Conservation (phyloP, 2,888 invertebrate species). For the Embidobia sp. region DNA sequence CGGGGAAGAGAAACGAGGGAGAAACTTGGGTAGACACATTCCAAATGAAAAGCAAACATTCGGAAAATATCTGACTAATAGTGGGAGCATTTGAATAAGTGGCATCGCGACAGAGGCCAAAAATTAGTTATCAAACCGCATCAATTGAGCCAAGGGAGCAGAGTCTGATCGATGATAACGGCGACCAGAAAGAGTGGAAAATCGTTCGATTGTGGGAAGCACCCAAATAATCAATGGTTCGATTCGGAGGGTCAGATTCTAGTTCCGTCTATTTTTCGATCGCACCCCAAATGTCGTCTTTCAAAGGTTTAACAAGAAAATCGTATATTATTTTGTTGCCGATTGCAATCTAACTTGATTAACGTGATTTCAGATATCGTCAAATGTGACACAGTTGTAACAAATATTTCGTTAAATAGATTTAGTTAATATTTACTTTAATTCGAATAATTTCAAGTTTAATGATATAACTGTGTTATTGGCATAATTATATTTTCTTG, state of each 20-base stretch:
- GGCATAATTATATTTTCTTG: too few relatives aligned
- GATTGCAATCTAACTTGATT: constrained; percentile 22
- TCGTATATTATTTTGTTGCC: constrained; percentile 11
- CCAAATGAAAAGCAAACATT: constrained; percentile 38
- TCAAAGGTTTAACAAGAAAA: neutral
- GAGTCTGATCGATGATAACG: constrained; percentile 27
- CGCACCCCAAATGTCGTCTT: neutral
- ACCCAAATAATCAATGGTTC: neutral
- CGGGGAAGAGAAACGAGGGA: too few relatives aligned
- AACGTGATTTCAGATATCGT: constrained; percentile 19
- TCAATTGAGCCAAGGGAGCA: neutral
- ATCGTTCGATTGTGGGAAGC: neutral
- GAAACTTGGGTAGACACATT: constrained; percentile 11
- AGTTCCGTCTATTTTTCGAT: neutral
- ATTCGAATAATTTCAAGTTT: too few relatives aligned
- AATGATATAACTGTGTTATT: too few relatives aligned
- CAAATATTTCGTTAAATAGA: too few relatives aligned
- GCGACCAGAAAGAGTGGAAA: constrained; percentile 14
- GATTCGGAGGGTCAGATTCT: constrained; percentile 6
- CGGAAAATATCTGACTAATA: constrained; percentile 20
- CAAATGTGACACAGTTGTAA: too few relatives aligned
- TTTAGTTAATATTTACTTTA: too few relatives aligned
- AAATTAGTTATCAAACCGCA: constrained; percentile 20
- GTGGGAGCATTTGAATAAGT: constrained; percentile 28
- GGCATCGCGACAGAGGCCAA: constrained; percentile 4